Percentiles rank a stretch among this genome's conserved stretches.
Conservation (phyloP, 2,888 invertebrate species). For the Diaperis boleti region DNA sequence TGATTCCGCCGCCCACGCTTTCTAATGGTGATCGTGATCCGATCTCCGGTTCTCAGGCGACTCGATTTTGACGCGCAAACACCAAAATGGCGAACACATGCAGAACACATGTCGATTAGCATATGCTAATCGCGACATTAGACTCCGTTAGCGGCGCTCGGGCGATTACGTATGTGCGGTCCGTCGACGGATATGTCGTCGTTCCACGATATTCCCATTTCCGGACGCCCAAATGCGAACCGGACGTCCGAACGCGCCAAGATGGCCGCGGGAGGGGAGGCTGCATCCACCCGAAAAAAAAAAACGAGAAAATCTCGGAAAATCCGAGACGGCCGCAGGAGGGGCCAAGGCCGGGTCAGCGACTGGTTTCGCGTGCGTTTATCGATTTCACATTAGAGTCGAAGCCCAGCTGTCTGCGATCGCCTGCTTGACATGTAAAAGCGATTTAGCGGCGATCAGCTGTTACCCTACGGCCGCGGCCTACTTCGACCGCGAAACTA, state of each 20-base stretch:
- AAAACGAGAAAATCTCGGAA: too few species aligned
- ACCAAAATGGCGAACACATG: constrained; percentile 32
- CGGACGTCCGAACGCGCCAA: constrained; percentile 13
- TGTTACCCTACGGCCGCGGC: constrained; percentile 14
- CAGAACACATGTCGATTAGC: constrained; percentile 44
- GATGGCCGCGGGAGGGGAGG: constrained; percentile 27
- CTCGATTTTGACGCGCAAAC: neutral
- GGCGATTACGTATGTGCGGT: too few species aligned
- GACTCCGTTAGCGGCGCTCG: constrained; percentile 16
- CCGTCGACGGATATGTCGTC: constrained; percentile 32
- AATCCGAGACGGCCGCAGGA: too few species aligned
- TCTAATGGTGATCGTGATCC: constrained; percentile 18
- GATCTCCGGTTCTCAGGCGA: neutral
- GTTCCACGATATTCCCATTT: constrained; percentile 28
- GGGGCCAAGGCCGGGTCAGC: constrained; percentile 19
- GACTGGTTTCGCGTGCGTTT: constrained; percentile 18
- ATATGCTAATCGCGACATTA: constrained; percentile 39
- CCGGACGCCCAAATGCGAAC: constrained; percentile 26
- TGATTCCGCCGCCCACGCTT: constrained; percentile 29
- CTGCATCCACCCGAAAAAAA: constrained; percentile 14
- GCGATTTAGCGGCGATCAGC: constrained; percentile 17
- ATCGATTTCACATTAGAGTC: constrained; percentile 21
- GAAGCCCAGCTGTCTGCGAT: constrained; percentile 21
- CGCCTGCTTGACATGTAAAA: constrained; percentile 6
- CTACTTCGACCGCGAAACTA: constrained; percentile 16